A percentile compares a stretch with the other conserved stretches of the same genome.
These are phyloP conservation scores for Hipparchia semele DNA, from an alignment of 2,888 invertebrate genomes.

Conservation along the genomic window DNA sequence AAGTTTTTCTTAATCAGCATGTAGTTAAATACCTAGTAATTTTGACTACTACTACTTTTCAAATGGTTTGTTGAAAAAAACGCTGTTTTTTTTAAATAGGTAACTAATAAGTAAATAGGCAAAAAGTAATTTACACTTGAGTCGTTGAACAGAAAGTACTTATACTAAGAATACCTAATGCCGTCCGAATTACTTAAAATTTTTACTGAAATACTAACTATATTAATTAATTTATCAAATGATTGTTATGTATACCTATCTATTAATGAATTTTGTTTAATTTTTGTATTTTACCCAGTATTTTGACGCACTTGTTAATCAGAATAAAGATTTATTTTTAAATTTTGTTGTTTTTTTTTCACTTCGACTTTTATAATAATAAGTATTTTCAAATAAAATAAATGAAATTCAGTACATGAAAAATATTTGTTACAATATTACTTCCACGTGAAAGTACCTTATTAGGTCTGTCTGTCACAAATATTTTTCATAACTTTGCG, in stretches of 20 bases:
- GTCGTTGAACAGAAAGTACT: no score
- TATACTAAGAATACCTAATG: neutral
- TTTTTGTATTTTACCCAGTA: conserved; percentile 11
- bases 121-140: no score
- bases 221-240: neutral
- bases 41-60: no score
- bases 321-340: conserved; percentile 38
- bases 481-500: neutral
- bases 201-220: neutral
- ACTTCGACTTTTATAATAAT: neutral
- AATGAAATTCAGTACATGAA: no score
- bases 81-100: no score
- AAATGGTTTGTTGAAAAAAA: no score
- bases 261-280: conserved; percentile 7
- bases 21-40: no score
- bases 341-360: conserved; percentile 31
- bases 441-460: no score
- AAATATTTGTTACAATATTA: no score
- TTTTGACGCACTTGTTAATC: conserved; percentile 40
- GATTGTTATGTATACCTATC: neutral
- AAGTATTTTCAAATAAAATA: no score
- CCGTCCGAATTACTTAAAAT: neutral
- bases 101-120: no score
- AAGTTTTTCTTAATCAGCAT: no score
- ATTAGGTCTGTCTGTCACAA: neutral